Evolutionary conservation across 2,888 invertebrate genomes (phyloP), one percentile per base, ranked within the genome.

Genomic region (Drosophila parthenogenetica): DNA sequence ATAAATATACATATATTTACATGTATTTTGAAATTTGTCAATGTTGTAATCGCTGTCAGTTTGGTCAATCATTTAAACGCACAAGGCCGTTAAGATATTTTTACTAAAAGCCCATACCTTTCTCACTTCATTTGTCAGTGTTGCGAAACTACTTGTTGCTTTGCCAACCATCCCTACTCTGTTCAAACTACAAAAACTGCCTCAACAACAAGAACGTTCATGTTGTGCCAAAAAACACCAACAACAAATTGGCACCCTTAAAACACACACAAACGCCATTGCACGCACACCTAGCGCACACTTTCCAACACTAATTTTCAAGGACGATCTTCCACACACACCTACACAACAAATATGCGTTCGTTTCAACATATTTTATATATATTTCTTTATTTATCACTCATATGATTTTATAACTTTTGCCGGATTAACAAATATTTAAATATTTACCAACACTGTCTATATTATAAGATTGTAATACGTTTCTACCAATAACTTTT

Each of bases 111-210:
- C 8, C 29, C 29, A 7, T 29, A 29, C 8, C 8, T 8, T 67
- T n/a, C n/a, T n/a, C n/a, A n/a, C n/a, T n/a, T 54, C 43, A 39
- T 42, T 49, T 7, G 37, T 5, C 51, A 37, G 54, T 49, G 48
- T 11, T 42, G 40, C 25, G 5, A 5, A 45, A 37, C 59, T 55
- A 19, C 19, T 29, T 29, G 16, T 32, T 32, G 39, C 43, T 43
- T 25, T 17, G 11, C 50, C 14, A 51, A 46, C 35, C 43, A 16
- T 43, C 37, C 29, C 29, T n/a, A 53, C 5, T 63, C 4, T 19
- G 58, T 61, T 73, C 39, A 48, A 63, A 58, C 75, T 69, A 74
- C 53, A 64, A 54, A 8, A 54, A 79, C 79, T 81, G 81, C 79
- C 81, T 46, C 42, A 22, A 49, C 35, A 59, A 37, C 45, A 32